Base-by-base conservation (phyloP, 2,888 invertebrate species). In the Prenolepis imparis region DNA sequence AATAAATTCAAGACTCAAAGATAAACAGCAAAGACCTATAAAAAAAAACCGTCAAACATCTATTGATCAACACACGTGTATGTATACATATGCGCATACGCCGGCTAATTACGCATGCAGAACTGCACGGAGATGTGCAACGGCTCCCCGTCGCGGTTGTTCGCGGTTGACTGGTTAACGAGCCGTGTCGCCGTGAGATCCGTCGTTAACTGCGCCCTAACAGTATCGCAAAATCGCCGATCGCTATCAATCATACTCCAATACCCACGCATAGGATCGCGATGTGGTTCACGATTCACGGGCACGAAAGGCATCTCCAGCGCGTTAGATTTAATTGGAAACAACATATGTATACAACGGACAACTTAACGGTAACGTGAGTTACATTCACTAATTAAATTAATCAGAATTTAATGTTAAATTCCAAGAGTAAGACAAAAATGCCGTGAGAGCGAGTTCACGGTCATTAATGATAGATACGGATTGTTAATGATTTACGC, bases 161-260 rank as follows among this genome's bases (percentile, higher is more conserved):
- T 70, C 64, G 64, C 44, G 82, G 41, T 83, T 77, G 61, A 24
- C 67, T 84, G 84, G 83, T 86, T 80, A 87, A 86, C 81, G 86
- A 87, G 75, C 84, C 87, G 83, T 88, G 75, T 88, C 85, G 82
- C 68, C 68, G 28, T 73, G 77, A 75, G 80, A 84, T 87, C 77
- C 75, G 82, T 75, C 75, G 67, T 85, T 85, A 84, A 87, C 67
- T 84, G 80, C 87, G 59, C 68, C 64, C 78, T 72, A 82, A 66
- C 78, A 66, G 74, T 63, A 84, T 74, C 73, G 72, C 63, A 15
- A 70, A 68, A 83, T 67, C 86, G 57, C 52, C 81, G 73, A 86
- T 86, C 81, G 75, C 48, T 75, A 81, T 83, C 86, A 66, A 86
- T 84, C 81, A 57, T 59, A 83, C 61, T 82, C 52, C 39, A 12